These are phyloP conservation scores for Agrochola lota DNA, from an alignment of 2,888 invertebrate species.

Conservation along the genomic window DNA sequence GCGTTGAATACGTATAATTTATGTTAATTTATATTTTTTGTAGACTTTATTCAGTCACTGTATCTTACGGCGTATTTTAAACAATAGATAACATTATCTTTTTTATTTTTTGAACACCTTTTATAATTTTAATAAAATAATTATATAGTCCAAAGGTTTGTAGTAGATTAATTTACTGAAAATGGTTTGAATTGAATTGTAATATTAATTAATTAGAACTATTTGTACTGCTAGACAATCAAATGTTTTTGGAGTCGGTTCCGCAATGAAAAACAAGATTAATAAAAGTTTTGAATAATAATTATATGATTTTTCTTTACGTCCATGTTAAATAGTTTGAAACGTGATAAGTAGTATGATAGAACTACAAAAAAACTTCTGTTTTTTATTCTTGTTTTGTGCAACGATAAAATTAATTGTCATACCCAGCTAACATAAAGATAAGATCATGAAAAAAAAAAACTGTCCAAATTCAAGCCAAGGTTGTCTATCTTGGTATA, in stretches of 20 bases:
- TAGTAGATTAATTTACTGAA: constrained; percentile 53
- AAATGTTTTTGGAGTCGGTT: constrained; percentile 56
- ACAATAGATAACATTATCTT: neutral
- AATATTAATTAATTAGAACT: constrained; percentile 47
- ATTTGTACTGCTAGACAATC: constrained; percentile 58
- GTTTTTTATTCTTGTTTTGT: neutral
- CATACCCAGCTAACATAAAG: neutral
- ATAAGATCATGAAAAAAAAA: neutral
- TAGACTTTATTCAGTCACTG: constrained; percentile 12
- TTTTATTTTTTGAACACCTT: neutral
- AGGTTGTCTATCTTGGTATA: too few relatives aligned
- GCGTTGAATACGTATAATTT: neutral
- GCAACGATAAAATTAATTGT: neutral
- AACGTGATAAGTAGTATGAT: neutral
- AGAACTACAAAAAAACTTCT: neutral
- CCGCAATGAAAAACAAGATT: constrained; percentile 45
- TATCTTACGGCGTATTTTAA: constrained; percentile 27
- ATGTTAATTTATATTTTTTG: neutral
- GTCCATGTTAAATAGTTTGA: neutral
- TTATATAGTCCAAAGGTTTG: constrained; percentile 63
- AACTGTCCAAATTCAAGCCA: neutral
- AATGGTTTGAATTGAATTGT: constrained; percentile 42
- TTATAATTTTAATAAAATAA: constrained; percentile 31
- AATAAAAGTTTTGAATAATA: constrained; percentile 61
- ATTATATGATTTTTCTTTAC: constrained; percentile 23